Conservation (phyloP, 2,113 vertebrate genomes). For the Peromyscus polionotus region DNA sequence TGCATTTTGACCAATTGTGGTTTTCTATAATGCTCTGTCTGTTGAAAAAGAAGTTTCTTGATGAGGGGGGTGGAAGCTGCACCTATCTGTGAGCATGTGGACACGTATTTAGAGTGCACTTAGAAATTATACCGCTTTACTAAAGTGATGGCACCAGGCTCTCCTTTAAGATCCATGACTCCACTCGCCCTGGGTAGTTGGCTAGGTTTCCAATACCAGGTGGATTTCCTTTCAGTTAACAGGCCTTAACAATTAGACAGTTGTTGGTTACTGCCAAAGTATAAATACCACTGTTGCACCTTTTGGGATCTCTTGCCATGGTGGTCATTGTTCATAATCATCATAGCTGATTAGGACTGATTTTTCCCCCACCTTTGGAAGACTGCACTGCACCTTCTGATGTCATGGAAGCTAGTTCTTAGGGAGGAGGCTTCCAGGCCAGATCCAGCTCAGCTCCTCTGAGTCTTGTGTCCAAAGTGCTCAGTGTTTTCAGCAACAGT, state of each 20-base stretch:
- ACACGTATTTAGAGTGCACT: neutral
- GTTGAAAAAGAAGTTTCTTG: neutral
- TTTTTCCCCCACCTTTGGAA: neutral
- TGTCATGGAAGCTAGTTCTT: neutral
- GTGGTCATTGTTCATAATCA: neutral
- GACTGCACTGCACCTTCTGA: too few relatives aligned
- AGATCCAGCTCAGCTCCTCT: neutral
- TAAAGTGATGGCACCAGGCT: neutral
- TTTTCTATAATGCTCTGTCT: neutral
- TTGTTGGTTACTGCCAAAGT: neutral
- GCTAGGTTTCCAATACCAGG: neutral
- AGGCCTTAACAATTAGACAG: neutral
- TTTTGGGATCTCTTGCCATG: neutral
- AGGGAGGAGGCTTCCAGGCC: neutral
- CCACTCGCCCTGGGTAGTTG: neutral
- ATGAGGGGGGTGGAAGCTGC: neutral
- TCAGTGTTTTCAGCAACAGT: neutral
- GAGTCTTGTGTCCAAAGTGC: neutral
- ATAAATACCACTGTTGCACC: neutral
- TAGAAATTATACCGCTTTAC: neutral
- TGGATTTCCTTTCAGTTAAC: neutral
- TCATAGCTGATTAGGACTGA: neutral
- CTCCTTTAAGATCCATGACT: neutral
- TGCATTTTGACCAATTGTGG: neutral
- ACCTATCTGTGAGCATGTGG: neutral